Evolutionary conservation across 1,140 invertebrate genomes (phyloP).

Genomic region (Caerostris extrusa): DNA sequence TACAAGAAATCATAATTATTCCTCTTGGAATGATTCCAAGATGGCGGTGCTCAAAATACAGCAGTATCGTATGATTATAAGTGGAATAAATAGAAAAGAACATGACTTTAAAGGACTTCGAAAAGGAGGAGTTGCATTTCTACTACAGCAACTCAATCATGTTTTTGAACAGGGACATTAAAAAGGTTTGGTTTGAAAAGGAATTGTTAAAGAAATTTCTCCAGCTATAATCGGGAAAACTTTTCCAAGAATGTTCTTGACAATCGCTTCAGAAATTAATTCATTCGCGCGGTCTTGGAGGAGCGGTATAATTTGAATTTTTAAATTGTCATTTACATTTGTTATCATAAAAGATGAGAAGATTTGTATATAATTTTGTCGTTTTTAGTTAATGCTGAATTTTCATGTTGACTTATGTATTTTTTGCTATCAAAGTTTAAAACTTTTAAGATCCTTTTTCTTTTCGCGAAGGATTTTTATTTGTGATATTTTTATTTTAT

Average conservation of each 20-base stretch:
- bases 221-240: constrained; percentile 40
- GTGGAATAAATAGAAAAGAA: constrained; percentile 45
- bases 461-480: too few species aligned
- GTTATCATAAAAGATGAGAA: constrained; percentile 18
- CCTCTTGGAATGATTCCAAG: constrained; percentile 43
- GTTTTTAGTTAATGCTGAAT: not conserved
- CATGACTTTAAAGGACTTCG: constrained; percentile 56
- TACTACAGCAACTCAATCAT: constrained; percentile 73
- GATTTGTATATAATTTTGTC: not conserved
- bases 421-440: not conserved
- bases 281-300: not conserved
- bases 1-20: constrained; percentile 63
- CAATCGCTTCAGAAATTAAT: constrained; percentile 42
- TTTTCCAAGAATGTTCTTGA: constrained; percentile 33
- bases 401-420: not conserved
- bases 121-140: constrained; percentile 68
- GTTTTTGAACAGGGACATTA: constrained; percentile 71
- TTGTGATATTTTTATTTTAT: too few species aligned
- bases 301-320: constrained; percentile 46
- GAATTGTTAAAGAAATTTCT: constrained; percentile 53
- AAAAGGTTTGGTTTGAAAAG: constrained; percentile 70
- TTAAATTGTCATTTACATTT: constrained; percentile 61
- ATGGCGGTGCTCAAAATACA: constrained; percentile 13
- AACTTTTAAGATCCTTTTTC: too few species aligned
- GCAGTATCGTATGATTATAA: constrained; percentile 68